These are phyloP conservation scores for Acanthornis magna DNA, from an alignment of 2,797 vertebrate species.

Conservation along the genomic window DNA sequence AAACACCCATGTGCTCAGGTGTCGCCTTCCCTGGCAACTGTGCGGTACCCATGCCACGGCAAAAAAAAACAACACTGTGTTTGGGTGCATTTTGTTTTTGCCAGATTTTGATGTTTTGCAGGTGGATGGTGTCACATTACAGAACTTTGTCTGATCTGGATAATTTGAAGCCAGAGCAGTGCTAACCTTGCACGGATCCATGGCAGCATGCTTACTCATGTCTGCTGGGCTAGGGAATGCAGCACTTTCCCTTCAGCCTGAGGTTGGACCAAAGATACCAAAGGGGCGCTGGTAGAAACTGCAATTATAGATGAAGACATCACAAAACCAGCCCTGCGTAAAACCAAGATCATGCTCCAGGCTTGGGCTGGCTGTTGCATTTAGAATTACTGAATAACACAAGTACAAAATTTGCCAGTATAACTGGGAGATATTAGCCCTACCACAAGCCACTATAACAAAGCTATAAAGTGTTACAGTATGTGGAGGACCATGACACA, in stretches of 20 bases:
- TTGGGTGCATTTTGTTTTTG: background rate
- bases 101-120: slow-evolving; percentile 1
- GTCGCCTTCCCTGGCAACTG: background rate
- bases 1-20: background rate
- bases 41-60: background rate
- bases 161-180: slow-evolving; percentile 3
- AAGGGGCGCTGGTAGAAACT: background rate
- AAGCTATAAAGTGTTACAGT: background rate
- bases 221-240: background rate
- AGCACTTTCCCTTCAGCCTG: slow-evolving; percentile 29
- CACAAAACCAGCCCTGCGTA: background rate
- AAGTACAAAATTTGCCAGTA: background rate
- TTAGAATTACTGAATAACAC: background rate
- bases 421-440: background rate
- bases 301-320: slow-evolving; percentile 14
- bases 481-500: background rate
- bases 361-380: background rate
- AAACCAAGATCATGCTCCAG: background rate
- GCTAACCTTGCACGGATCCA: background rate
- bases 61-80: background rate
- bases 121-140: background rate
- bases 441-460: background rate
- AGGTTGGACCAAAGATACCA: slow-evolving; percentile 21
- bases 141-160: background rate
- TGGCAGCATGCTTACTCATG: slow-evolving; percentile 2